phyloP scores from a whole-genome alignment of 2,113 vertebrate species.

The Aptenodytes forsteri region DNA sequence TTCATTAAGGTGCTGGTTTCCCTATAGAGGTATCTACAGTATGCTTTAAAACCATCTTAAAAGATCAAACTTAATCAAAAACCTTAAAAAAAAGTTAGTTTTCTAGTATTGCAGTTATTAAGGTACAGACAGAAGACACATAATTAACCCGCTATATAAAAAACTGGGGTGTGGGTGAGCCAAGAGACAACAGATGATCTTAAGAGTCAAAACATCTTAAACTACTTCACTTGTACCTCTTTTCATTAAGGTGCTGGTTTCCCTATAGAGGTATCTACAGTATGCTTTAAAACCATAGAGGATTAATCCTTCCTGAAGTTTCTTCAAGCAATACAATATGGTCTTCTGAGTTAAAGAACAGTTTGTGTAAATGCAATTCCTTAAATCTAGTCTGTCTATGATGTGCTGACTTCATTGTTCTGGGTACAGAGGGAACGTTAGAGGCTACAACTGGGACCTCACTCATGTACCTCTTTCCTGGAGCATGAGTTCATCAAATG shows the following conservation, averaged over 20 bases:
- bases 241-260: background rate
- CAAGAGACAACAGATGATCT: background rate
- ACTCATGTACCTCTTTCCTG: background rate
- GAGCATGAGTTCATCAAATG: background rate
- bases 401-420: background rate
- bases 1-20: no score
- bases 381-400: background rate
- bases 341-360: background rate
- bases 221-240: background rate
- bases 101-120: background rate
- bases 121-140: background rate
- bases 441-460: background rate
- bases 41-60: no score
- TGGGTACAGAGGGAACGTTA: background rate
- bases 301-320: background rate
- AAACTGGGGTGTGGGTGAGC: background rate
- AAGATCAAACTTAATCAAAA: background rate
- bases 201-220: background rate
- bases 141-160: background rate
- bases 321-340: background rate
- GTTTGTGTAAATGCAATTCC: background rate
- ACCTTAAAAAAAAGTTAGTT: background rate
- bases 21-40: no score
- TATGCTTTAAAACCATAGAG: background rate
- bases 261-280: background rate